phyloP scores from a whole-genome alignment of 2,113 vertebrate genomes.

The Formicarius rufipectus region DNA sequence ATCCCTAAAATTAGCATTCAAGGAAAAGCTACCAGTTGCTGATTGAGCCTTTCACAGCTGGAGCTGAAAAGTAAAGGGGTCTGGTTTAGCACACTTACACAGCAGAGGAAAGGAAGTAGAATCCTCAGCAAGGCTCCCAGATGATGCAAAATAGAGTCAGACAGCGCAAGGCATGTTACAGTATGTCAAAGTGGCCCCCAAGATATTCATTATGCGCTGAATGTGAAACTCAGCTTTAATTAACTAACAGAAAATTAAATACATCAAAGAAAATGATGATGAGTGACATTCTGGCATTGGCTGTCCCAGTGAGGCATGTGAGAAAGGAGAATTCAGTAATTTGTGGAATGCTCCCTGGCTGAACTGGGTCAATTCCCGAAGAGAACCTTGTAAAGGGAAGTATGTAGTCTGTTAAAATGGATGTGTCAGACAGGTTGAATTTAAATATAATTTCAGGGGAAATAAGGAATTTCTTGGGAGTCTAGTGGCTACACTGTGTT shows the following conservation, averaged over 20 bases:
- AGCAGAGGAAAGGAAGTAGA: background rate
- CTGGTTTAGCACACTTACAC: background rate
- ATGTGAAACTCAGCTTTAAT: slow-evolving; percentile 9
- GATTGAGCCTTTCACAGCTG: background rate
- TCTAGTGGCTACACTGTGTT: background rate
- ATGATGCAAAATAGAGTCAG: background rate
- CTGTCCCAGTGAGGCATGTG: background rate
- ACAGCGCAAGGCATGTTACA: background rate
- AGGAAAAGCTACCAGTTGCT: background rate
- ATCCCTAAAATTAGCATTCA: background rate
- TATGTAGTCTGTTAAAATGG: background rate
- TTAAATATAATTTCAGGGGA: background rate
- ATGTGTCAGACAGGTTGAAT: background rate
- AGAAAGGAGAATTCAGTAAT: background rate
- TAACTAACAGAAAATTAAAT: slow-evolving; percentile 28
- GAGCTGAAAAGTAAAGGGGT: background rate
- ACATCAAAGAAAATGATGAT: slow-evolving; percentile 22
- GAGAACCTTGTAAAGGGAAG: background rate
- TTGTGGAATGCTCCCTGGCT: background rate
- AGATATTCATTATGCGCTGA: slow-evolving; percentile 13
- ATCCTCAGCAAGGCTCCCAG: background rate
- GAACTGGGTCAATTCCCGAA: background rate
- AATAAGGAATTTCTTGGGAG: background rate
- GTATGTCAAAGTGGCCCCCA: background rate
- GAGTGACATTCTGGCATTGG: background rate